Base-by-base conservation (phyloP, 2,113 vertebrate genomes). In the Leptodactylus fuscus region DNA sequence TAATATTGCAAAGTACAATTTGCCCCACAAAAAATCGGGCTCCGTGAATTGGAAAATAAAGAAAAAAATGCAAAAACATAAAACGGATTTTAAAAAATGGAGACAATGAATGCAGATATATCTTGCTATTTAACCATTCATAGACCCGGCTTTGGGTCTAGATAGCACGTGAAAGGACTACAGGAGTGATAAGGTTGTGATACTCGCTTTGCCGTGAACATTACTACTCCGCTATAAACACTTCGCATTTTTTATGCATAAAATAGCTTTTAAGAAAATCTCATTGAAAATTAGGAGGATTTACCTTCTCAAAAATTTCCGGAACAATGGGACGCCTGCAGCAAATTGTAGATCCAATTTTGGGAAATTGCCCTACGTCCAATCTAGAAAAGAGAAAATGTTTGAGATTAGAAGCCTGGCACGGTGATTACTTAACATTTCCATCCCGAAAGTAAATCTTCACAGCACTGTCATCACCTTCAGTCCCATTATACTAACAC, bases 341-440 rank as follows among this genome's bases (percentile, higher is more conserved):
- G 49, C 65, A 71, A 73, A 86, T 32, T 71, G 36, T 60, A 73
- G 41, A 86, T 86, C 62, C 84, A 60, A 79, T 71, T 71, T 81
- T 34, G 38, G 34, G 51, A 86, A 73, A 81, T 86, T 86, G 76
- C 60, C 71, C 80, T 60, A 60, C 41, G 48, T 80, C 77, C 65
- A 81, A 86, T 86, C 84, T 86, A 80, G 36, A 81, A 81, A 86
- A 73, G 36, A 10, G 69, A 79, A 82, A 85, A 85, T 81, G 49
- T 81, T 49, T 0, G 46, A 81, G 76, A 86, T 86, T 81, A 86
- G 77, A 73, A 46, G 65, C 24, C 49, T 81, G 65, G 48, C 18
- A 20, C 49, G 48, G 49, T 58, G 65, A 81, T 86, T 73, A 70
- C 67, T 81, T 81, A 81, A 81, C 83, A 79, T 81, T 86, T 81